A percentile compares a stretch with the other conserved stretches of the same genome.
These are phyloP conservation scores for Sceloporus tristichus DNA, from an alignment of 2,113 vertebrate species.

Conservation along the genomic window DNA sequence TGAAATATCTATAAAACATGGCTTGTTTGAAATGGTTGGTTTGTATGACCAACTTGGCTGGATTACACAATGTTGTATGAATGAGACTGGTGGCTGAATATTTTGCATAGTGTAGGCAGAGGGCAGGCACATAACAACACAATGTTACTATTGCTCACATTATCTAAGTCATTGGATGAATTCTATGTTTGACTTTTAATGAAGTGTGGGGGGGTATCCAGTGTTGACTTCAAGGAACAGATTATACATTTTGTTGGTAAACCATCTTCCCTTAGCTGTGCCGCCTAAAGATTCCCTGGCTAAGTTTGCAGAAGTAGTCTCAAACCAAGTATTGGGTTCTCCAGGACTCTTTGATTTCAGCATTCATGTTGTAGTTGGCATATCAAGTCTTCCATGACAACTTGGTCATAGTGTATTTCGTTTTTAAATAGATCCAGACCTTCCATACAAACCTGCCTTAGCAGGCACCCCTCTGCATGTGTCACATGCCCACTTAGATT, in stretches of 20 bases:
- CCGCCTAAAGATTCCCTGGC: background rate
- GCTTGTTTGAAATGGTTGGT: background rate
- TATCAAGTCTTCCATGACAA: background rate
- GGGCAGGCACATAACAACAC: background rate
- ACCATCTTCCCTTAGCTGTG: background rate
- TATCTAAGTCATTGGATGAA: background rate
- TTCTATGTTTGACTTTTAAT: background rate
- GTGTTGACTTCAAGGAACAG: background rate
- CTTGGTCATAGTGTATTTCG: background rate
- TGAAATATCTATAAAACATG: background rate
- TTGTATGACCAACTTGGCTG: background rate
- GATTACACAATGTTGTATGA: too few species aligned
- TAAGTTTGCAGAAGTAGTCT: background rate
- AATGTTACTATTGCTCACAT: background rate
- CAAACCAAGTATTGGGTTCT: background rate
- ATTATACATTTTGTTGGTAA: background rate
- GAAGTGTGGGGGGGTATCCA: background rate
- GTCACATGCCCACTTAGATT: background rate
- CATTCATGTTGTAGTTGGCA: background rate
- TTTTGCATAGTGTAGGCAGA: background rate
- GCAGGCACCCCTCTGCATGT: background rate
- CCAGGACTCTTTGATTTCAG: background rate
- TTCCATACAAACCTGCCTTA: background rate
- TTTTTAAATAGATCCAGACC: background rate
- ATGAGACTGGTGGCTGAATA: too few species aligned